These are phyloP conservation scores for Drosophila subquinaria DNA, from an alignment of 2,888 invertebrate species.

Conservation along the genomic window DNA sequence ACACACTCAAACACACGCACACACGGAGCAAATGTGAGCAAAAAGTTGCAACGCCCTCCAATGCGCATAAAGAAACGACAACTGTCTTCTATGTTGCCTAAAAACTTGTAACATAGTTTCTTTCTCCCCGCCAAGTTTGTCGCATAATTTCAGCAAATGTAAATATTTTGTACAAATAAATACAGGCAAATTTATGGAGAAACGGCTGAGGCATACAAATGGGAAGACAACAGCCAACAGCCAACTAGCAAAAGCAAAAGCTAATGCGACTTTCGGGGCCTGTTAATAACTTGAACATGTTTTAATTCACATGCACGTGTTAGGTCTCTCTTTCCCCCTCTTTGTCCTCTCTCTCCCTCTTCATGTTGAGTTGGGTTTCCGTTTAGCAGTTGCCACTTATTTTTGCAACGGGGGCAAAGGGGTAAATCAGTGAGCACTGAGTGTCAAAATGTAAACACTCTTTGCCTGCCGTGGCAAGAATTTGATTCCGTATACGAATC, in stretches of 20 bases:
- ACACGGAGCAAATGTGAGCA: slow-evolving; percentile 8
- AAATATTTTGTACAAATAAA: slow-evolving; percentile 73
- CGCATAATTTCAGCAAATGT: slow-evolving; percentile 75
- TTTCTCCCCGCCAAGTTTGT: slow-evolving; percentile 56
- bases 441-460: slow-evolving; percentile 43
- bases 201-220: slow-evolving; percentile 27
- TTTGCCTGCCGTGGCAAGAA: slow-evolving; percentile 21
- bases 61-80: slow-evolving; percentile 43
- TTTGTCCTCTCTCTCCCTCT: neutral
- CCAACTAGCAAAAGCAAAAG: slow-evolving; percentile 60
- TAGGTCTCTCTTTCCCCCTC: neutral
- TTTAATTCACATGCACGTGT: slow-evolving; percentile 71
- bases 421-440: slow-evolving; percentile 47
- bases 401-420: slow-evolving; percentile 21
- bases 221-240: slow-evolving; percentile 44
- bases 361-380: slow-evolving; percentile 23
- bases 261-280: slow-evolving; percentile 70
- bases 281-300: slow-evolving; percentile 78
- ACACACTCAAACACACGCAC: slow-evolving; percentile 6
- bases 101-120: slow-evolving; percentile 71
- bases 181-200: slow-evolving; percentile 39
- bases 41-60: slow-evolving; percentile 33
- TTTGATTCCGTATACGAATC: slow-evolving; percentile 25
- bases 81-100: slow-evolving; percentile 63
- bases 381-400: slow-evolving; percentile 15